Conservation (phyloP, 2,113 vertebrate genomes). For the Rhegmatorhina hoffmannsi region DNA sequence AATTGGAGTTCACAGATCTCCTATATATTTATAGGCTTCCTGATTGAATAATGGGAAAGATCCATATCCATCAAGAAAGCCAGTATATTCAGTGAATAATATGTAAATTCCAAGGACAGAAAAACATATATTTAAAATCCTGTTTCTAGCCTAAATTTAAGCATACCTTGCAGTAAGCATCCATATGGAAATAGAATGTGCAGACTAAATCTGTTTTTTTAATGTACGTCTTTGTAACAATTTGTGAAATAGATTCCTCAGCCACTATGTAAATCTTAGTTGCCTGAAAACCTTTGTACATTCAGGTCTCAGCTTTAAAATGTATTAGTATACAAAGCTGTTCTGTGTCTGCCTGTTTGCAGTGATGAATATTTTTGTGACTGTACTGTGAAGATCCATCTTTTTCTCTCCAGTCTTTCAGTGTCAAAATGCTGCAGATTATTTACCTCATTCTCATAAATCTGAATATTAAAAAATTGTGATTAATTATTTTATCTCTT, state of each 20-base stretch:
- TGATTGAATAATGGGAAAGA: not conserved
- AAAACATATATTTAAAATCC: not conserved
- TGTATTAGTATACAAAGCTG: not conserved
- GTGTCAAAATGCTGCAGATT: not conserved
- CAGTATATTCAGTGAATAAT: not conserved
- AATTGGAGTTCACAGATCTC: not conserved
- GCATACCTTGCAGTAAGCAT: not conserved
- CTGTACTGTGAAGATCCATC: not conserved
- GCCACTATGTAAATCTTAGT: not conserved
- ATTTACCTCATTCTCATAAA: not conserved
- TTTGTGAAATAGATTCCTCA: not conserved
- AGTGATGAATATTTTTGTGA: not conserved
- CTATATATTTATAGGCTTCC: not conserved
- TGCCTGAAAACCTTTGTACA: not conserved
- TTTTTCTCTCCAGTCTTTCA: not conserved
- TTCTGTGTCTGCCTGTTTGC: not conserved
- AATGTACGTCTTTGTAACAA: not conserved
- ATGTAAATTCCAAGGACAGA: not conserved
- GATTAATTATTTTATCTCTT: not conserved
- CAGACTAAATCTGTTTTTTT: not conserved
- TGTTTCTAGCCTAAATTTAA: not conserved
- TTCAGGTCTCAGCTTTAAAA: not conserved
- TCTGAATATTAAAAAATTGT: not conserved
- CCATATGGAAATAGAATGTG: not conserved
- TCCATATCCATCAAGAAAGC: fast-evolving